Evolutionary conservation across 2,797 vertebrate genomes (phyloP).

Genomic region (Sebastolobus alascanus): DNA sequence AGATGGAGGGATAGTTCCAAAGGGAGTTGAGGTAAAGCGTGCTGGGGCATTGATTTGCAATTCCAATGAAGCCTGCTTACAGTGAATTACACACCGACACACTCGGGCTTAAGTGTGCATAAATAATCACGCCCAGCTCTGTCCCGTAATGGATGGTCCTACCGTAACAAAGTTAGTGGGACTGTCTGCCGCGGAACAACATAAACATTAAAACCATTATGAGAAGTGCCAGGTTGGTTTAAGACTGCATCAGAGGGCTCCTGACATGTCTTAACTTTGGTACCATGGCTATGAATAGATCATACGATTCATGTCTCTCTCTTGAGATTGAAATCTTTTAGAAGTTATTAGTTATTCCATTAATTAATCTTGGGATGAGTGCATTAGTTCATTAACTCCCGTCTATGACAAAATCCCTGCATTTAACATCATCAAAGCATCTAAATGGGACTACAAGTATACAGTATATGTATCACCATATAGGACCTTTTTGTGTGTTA

Average conservation of each 20-base stretch:
- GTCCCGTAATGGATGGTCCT: constrained; percentile 73
- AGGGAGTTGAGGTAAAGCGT: constrained; percentile 67
- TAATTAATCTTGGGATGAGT: constrained; percentile 26
- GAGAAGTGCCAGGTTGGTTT: constrained; percentile 64
- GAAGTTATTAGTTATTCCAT: constrained; percentile 14
- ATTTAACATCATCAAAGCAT: constrained; percentile 19
- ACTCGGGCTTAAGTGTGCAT: constrained; percentile 83
- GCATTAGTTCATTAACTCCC: constrained; percentile 17
- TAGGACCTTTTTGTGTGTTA: no score
- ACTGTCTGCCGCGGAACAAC: constrained; percentile 61
- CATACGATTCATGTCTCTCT: constrained; percentile 1
- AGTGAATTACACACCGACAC: constrained; percentile 83
- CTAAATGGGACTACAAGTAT: background rate
- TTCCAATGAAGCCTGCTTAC: constrained; percentile 85
- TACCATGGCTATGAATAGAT: background rate
- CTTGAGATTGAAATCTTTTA: constrained; percentile 17
- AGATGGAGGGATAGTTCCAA: constrained; percentile 57
- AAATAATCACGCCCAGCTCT: constrained; percentile 77
- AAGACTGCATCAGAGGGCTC: constrained; percentile 36
- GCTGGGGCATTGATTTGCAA: constrained; percentile 83
- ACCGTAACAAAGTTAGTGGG: constrained; percentile 77
- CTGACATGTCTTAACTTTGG: constrained; percentile 16
- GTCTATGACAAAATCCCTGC: constrained; percentile 8
- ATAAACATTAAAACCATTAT: constrained; percentile 74
- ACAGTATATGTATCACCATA: background rate